Base-by-base conservation (phyloP, 2,888 invertebrate species). In the Synergus umbraculus region DNA sequence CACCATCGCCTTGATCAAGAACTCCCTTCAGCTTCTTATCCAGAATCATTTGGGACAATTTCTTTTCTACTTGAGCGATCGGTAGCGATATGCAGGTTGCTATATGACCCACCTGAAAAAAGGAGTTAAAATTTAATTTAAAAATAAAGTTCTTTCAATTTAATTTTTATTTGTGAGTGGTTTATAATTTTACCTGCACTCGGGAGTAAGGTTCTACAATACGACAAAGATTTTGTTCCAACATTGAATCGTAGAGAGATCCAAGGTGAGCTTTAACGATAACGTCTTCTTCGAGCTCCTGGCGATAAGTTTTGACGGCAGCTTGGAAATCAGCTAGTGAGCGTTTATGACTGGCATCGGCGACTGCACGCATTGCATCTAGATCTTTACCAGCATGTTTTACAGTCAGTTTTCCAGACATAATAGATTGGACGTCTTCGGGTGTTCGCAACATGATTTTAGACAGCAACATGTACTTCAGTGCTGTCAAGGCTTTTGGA, bases 1-100 rank as follows among this genome's bases (percentile, higher is more conserved):
- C 98, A 82, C 99, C 99, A 92, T 97, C 98, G 82, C 99, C 99
- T 93, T 99, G 99, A 93, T 99, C 99, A 86, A 99, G 94, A 87
- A 99, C 99, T 37, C 99, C 99, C 93, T 96, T 95, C 87, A 99
- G 96, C 93, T 99, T 99, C 90, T 98, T 98, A 93, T 99, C 99
- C 92, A 99, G 94, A 91, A 99, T 99, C 99, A 99, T 99, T 93
- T 99, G 99, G 76, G 99, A 99, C 81, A 99, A 93, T 93, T 99
- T 99, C 93, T 98, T 98, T 93, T 99, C 99, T 77, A 99, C 99
- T 93, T 96, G 95, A 69, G 96, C 93, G 95, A 97, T 96, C 13
- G 97, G 96, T 82, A 99, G 94, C 88, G 97, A 96, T 93, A 99
- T 99, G 88, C 96, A 95, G 86, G 96, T 96, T 43, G 98, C 97